Evolutionary conservation across 1,140 invertebrate genomes (phyloP).

Genomic region (Hetaerina americana): DNA sequence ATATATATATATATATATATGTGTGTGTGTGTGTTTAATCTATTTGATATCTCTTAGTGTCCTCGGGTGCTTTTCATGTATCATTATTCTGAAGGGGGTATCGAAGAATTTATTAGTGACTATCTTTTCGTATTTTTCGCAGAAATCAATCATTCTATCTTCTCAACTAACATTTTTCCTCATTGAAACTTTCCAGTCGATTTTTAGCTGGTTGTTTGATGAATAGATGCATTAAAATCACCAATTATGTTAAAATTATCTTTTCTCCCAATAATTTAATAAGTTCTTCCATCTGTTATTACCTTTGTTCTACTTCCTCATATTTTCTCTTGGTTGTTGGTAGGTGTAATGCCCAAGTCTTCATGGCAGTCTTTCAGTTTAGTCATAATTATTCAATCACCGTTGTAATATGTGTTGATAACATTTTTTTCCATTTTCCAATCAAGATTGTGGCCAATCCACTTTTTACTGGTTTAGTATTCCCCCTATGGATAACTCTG

Average conservation of each 20-base stretch:
- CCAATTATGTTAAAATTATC: neutral
- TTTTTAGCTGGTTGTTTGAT: neutral
- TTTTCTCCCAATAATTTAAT: neutral
- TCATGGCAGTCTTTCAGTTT: constrained; percentile 5
- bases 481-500: constrained; percentile 5
- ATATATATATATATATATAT: too few species aligned
- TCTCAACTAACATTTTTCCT: neutral
- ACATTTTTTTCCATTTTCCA: constrained; percentile 9
- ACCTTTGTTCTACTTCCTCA: neutral
- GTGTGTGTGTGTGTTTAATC: too few species aligned
- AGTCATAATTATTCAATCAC: constrained; percentile 8
- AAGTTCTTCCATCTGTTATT: neutral
- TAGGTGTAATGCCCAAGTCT: constrained; percentile 2
- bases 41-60: too few species aligned
- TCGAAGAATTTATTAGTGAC: too few species aligned
- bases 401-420: constrained; percentile 3
- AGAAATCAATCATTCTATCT: neutral
- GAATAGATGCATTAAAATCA: neutral
- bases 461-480: constrained; percentile 5
- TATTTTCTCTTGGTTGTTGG: constrained; percentile 8
- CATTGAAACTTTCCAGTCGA: neutral
- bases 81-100: too few species aligned
- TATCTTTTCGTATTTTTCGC: too few species aligned
- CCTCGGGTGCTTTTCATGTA: too few species aligned
- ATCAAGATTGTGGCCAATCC: constrained; percentile 8